A percentile compares a stretch with the other conserved stretches of the same genome.
Conservation (phyloP, 2,888 invertebrate genomes). For the Latrodectus hesperus region DNA sequence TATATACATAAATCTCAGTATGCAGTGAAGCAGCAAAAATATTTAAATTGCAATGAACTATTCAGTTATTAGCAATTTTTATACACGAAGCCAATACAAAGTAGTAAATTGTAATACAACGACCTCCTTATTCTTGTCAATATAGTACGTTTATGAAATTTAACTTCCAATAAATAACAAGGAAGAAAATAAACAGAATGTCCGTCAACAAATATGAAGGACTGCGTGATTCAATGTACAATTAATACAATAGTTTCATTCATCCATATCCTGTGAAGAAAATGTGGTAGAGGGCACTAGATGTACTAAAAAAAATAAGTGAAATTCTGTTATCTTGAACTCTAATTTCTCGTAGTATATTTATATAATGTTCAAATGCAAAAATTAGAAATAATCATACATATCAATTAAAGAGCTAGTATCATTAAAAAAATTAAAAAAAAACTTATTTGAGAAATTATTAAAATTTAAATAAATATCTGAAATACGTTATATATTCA, state of each 20-base stretch:
- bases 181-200: neutral
- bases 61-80: too few relatives aligned
- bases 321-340: neutral
- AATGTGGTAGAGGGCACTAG: neutral
- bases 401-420: neutral
- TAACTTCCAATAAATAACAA: too few relatives aligned
- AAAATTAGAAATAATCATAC: neutral
- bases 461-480: too few relatives aligned
- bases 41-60: too few relatives aligned
- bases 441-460: neutral
- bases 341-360: neutral
- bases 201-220: neutral
- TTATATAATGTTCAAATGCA: neutral
- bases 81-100: too few relatives aligned
- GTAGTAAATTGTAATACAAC: too few relatives aligned
- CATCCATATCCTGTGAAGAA: slow-evolving; percentile 20
- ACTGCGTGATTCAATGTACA: neutral
- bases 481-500: too few relatives aligned
- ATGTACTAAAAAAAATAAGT: neutral
- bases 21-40: too few relatives aligned
- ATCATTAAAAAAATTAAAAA: neutral
- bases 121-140: too few relatives aligned
- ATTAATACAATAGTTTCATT: slow-evolving; percentile 24
- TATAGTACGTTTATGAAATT: too few relatives aligned
- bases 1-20: neutral